These are phyloP conservation scores for Lymantria dispar DNA, from an alignment of 2,888 invertebrate genomes.

Conservation along the genomic window DNA sequence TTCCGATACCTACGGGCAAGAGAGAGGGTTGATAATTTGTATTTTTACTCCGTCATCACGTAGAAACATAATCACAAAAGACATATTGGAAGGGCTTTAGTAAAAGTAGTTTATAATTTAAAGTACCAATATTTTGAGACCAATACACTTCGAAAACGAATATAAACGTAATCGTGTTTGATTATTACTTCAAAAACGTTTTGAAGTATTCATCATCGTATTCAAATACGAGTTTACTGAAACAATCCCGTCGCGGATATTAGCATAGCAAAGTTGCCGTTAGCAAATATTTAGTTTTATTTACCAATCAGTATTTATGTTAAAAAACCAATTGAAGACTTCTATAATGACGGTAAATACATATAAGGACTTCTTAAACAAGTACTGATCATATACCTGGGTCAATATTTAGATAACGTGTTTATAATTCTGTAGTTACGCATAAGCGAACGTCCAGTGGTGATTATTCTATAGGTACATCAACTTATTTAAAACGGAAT, in stretches of 20 bases:
- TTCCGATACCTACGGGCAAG: too few species aligned
- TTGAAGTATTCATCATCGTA: too few species aligned
- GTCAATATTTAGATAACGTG: conserved; percentile 5
- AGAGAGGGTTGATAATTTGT: too few species aligned
- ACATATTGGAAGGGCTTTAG: too few species aligned
- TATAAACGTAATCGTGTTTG: too few species aligned
- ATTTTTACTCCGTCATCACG: too few species aligned
- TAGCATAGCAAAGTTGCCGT: conserved; percentile 6
- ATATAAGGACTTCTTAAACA: neutral
- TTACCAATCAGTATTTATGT: conserved; percentile 7
- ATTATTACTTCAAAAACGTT: too few species aligned
- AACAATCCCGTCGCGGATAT: conserved; percentile 5
- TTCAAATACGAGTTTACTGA: neutral
- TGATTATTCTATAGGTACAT: conserved; percentile 9
- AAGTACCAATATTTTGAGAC: too few species aligned
- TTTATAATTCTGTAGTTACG: conserved; percentile 29
- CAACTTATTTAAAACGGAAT: conserved; percentile 9
- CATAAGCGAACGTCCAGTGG: conserved; percentile 35
- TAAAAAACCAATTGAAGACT: conserved; percentile 5
- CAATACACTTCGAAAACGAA: too few species aligned
- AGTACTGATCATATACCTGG: neutral
- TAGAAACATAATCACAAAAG: too few species aligned
- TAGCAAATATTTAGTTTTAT: conserved; percentile 7
- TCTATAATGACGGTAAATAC: conserved; percentile 3
- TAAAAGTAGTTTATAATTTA: too few species aligned